phyloP scores from a whole-genome alignment of 2,113 vertebrate genomes.

The Otis tarda region DNA sequence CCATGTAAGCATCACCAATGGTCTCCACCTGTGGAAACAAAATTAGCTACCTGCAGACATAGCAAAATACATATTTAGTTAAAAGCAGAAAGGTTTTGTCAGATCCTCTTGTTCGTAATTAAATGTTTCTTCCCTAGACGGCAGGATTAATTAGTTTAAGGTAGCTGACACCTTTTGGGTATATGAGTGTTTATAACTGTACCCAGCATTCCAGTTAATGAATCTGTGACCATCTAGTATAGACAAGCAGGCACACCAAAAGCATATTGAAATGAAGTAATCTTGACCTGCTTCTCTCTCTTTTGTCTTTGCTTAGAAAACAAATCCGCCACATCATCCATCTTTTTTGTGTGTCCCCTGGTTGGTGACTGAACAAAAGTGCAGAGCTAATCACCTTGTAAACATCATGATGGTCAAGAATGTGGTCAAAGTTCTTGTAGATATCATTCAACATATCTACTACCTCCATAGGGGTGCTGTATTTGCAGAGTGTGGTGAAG shows the following conservation, averaged over 20 bases:
- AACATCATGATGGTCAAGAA: slow-evolving; percentile 94
- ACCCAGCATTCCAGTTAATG: background rate
- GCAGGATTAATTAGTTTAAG: background rate
- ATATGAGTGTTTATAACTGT: background rate
- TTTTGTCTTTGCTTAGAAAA: background rate
- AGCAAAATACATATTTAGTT: background rate
- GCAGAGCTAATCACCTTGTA: slow-evolving; percentile 85
- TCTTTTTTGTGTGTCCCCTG: background rate
- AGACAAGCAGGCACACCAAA: background rate
- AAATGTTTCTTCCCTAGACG: background rate
- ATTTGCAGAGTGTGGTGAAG: slow-evolving; percentile 96
- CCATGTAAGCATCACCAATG: slow-evolving; percentile 98
- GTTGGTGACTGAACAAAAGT: background rate
- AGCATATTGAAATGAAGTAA: background rate
- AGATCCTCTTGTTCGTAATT: background rate
- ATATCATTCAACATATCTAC: slow-evolving; percentile 98
- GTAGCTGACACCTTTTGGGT: background rate
- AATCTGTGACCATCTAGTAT: background rate
- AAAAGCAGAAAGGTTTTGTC: background rate
- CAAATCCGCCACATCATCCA: background rate
- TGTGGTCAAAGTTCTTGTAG: slow-evolving; percentile 96
- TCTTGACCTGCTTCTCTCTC: background rate
- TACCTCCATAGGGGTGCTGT: slow-evolving; percentile 98
- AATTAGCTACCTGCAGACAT: background rate
- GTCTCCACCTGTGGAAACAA: slow-evolving; percentile 88